Evolutionary conservation across 2,888 invertebrate genomes (phyloP), one percentile per base, ranked within the genome.

Genomic region (Eubasilissa splendida): DNA sequence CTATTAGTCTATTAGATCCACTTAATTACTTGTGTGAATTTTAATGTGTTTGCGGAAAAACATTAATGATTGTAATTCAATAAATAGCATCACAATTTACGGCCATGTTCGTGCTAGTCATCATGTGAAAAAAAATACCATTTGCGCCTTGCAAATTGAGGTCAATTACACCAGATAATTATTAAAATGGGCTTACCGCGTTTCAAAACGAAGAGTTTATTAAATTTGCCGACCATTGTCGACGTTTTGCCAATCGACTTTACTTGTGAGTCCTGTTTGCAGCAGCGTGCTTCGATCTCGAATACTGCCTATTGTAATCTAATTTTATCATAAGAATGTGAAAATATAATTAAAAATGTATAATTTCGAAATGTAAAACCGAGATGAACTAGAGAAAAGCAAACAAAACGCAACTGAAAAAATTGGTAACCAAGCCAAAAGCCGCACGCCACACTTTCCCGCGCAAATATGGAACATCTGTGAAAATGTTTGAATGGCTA

Each of bases 151-250:
- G 22, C 22, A 1, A 22, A 22, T 22, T 22, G 22, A 22, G 7
- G 42, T 42, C 0, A 42, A 42, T 42, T 42, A 42, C 7, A 42
- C 7, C 4, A 42, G 2, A 7, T 2, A 42, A 42, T 42, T 42
- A 42, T 5, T 42, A 7, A 7, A 42, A 11, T 22, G 31, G 50
- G 84, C 87, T 88, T 86, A 91, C 91, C 90, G 86, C 91, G 87
- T 85, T 91, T 91, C 70, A 88, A 85, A 74, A 91, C 91, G 84
- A 88, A 91, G 83, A 90, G 87, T 85, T 90, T 90, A 81, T 87
- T 89, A 14, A 86, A 86, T 86, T 90, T 90, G 54, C 88, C 88
- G 80, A 90, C 90, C 91, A 91, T 91, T 84, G 82, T 87, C 53
- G 12, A 53, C 9, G 50, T n/a, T 3, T 9, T 9, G 50, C 4